Conservation (phyloP, 2,113 vertebrate species). For the Sinocyclocheilus anshuiensis region DNA sequence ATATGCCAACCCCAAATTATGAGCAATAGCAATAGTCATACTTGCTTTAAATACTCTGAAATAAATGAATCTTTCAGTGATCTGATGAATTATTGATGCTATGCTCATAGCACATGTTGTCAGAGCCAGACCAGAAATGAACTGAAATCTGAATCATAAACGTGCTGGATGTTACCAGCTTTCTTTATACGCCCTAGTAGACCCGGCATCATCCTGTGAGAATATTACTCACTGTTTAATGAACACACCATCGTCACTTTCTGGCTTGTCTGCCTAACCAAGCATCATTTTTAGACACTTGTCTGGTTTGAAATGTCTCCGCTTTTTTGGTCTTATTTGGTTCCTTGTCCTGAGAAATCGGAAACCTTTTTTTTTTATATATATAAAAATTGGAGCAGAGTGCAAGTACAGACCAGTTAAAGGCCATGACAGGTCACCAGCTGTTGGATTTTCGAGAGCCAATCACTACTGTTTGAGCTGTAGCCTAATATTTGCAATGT, state of each 20-base stretch:
- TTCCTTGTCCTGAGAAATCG: constrained; percentile 51
- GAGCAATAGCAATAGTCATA: background rate
- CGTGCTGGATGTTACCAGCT: background rate
- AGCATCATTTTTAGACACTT: constrained; percentile 37
- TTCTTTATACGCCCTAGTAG: background rate
- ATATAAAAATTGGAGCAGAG: constrained; percentile 14
- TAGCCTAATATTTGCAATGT: constrained; percentile 14
- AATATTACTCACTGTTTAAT: constrained; percentile 36
- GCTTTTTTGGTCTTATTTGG: constrained; percentile 48
- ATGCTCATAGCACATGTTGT: background rate
- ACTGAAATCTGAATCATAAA: background rate
- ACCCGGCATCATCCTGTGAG: background rate
- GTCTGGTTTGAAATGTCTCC: constrained; percentile 56
- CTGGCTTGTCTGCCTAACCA: constrained; percentile 43
- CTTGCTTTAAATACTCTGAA: background rate
- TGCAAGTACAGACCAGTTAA: background rate
- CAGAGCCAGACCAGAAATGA: constrained; percentile 1
- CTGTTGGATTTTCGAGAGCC: constrained; percentile 22
- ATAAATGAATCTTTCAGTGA: constrained; percentile 20
- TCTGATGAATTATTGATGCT: constrained; percentile 9
- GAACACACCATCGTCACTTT: background rate
- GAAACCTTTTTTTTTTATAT: no score
- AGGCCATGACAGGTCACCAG: constrained; percentile 21
- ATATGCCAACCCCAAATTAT: background rate
- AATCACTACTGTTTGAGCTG: background rate